Evolutionary conservation across 2,113 vertebrate genomes (phyloP), one percentile per base, ranked within the genome.

Genomic region (Heterotilapia buettikoferi): DNA sequence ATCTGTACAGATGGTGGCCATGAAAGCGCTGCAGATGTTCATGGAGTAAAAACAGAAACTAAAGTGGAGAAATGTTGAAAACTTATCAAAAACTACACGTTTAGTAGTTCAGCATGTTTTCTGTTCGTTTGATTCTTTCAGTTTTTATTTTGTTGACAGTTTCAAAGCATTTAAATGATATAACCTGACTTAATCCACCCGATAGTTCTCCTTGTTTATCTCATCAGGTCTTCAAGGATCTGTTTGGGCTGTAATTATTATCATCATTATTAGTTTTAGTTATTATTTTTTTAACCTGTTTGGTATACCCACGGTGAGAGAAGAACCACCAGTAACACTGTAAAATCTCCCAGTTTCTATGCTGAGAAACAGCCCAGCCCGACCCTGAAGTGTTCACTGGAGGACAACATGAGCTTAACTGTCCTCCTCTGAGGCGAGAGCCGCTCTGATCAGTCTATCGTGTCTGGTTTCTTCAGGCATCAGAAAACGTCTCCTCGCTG

Each of bases 221-320:
- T 47, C 40, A 29, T 26, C 68, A 0, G 13, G 40, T 3, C 14
- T 76, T 14, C 68, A 18, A 45, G 2, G 14, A 29, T 18, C 71
- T 29, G 43, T 47, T 47, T 47, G 40, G 40, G 24, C n/a, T 71
- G 12, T 24, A 43, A 24, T 43, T 71, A 40, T 40, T 2, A 40
- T 2, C 18, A 1, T 1, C 12, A 12, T 0, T 68, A 9, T 68
- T 40, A 21, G 11, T 9, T 14, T 40, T 21, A 68, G 5, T 68
- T 68, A 12, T 66, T 66, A 5, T 40, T 71, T 68, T 68, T 68
- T 71, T 14, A 40, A 24, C n/a, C 36, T 71, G 11, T 14, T 1
- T 6, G n/a, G 36, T 19, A 24, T 6, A 0, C 36, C 63, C 63
- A 40, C 0, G 5, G 36, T 40, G 63, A 0, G 11, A 68, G 36